Evolutionary conservation across 2,888 invertebrate species (phyloP).

Genomic region (Gordius sp.): DNA sequence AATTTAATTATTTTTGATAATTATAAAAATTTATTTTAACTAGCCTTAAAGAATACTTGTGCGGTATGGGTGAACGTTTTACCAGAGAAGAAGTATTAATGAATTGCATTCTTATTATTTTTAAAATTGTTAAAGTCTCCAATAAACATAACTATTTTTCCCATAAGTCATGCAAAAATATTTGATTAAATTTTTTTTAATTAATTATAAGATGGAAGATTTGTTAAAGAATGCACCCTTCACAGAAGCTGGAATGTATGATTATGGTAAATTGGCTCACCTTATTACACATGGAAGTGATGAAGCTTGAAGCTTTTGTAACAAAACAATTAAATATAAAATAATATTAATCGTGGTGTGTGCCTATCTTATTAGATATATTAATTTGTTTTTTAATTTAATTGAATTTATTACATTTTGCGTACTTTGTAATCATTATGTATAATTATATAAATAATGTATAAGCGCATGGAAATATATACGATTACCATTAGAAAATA

Average conservation of each 20-base stretch:
- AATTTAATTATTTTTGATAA: slow-evolving; percentile 16
- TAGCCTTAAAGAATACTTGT: slow-evolving; percentile 65
- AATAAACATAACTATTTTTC: neutral
- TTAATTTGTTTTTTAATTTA: no score
- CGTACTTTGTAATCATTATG: no score
- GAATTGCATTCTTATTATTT: neutral
- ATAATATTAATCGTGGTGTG: no score
- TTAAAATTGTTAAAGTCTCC: neutral
- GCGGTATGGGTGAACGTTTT: slow-evolving; percentile 77
- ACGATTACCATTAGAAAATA: no score
- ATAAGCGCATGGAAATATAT: no score
- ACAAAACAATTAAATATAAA: no score
- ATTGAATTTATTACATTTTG: no score
- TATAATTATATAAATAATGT: no score
- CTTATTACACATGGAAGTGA: slow-evolving; percentile 75
- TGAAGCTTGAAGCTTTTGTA: slow-evolving; percentile 13
- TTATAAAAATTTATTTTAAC: slow-evolving; percentile 56
- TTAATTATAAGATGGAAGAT: slow-evolving; percentile 47
- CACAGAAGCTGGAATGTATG: slow-evolving; percentile 50
- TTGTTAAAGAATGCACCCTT: slow-evolving; percentile 96
- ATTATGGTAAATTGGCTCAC: slow-evolving; percentile 90
- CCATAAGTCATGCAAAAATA: slow-evolving; percentile 24
- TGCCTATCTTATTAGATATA: no score
- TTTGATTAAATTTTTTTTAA: slow-evolving; percentile 13
- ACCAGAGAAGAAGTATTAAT: slow-evolving; percentile 59